A percentile compares a stretch with the other conserved stretches of the same genome.
phyloP scores from a whole-genome alignment of 2,888 invertebrate genomes.

The Colostygia pectinataria region DNA sequence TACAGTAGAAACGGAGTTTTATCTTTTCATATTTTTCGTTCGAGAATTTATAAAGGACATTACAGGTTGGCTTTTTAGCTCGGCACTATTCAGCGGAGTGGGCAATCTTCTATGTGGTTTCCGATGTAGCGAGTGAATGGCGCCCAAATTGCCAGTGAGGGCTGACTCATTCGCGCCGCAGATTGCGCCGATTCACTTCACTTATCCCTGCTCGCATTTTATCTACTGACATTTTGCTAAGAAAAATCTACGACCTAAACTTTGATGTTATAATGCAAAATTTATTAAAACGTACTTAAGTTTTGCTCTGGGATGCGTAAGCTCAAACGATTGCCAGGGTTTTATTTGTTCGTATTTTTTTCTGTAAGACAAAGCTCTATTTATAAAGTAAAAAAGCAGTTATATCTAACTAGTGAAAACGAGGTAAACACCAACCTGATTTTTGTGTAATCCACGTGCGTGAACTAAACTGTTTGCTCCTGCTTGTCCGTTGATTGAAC shows the following conservation, averaged over 20 bases:
- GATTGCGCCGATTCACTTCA: constrained; percentile 68
- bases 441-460: no score
- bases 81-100: constrained; percentile 56
- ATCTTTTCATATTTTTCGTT: constrained; percentile 13
- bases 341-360: no score
- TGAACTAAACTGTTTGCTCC: no score
- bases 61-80: constrained; percentile 53
- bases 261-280: not conserved
- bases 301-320: no score
- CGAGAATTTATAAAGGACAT: constrained; percentile 43
- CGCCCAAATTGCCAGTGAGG: constrained; percentile 70
- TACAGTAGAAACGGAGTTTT: not conserved
- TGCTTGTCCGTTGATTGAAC: no score
- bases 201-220: constrained; percentile 53
- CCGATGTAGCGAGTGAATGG: constrained; percentile 69
- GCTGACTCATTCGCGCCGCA: constrained; percentile 64
- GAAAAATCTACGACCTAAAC: constrained; percentile 8
- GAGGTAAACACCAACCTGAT: no score
- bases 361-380: no score
- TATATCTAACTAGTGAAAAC: no score
- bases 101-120: constrained; percentile 70
- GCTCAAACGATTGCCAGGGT: no score
- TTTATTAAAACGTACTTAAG: no score
- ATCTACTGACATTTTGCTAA: constrained; percentile 30
- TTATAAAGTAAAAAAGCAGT: no score